Evolutionary conservation across 2,888 invertebrate species (phyloP), one percentile per base, ranked within the genome.

Genomic region (Yponomeuta plumbellus): DNA sequence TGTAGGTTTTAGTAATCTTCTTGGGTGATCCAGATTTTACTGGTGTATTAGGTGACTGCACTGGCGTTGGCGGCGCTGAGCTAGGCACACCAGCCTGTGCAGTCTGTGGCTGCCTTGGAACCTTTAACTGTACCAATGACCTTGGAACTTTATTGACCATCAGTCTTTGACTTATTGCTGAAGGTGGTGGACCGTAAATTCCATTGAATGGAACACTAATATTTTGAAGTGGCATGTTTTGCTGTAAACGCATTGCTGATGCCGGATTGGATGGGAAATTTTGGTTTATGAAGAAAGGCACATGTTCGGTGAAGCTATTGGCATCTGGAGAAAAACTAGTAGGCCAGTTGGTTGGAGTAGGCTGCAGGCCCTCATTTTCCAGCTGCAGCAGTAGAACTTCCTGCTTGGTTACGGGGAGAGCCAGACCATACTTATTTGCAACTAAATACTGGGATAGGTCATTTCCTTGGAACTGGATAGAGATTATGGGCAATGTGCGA

Each of bases 381-480:
- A 81, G 71, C 72, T 85, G 84, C 56, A 78, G 71, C 26, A 86
- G 73, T 34, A 84, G 68, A 5, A 80, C 80, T 74, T 92, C 92
- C 77, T 93, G 93, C 65, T 92, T 90, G 39, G 84, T 80, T 62
- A 91, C 71, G 3, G 91, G 80, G 66, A 92, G 75, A 22, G 84
- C 81, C 68, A 90, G 81, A 68, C 92, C 92, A 74, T 91, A 85
- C 68, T 88, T 84, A 62, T 86, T 85, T 11, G 83, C 70, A 2
- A 90, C 82, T 23, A 92, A 80, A 75, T 88, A 84, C n/a, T 84
- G 76, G 2, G 91, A 84, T 34, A 93, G 75, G 78, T 93, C 92
- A 52, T 77, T 88, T 13, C 88, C 87, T 71, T 89, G 91, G 69
- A 88, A 87, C 71, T 86, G 86, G 22, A 93, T 76, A 39, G 90